Conservation (phyloP, 2,797 vertebrate genomes). For the Melanotaenia maccullochi region DNA sequence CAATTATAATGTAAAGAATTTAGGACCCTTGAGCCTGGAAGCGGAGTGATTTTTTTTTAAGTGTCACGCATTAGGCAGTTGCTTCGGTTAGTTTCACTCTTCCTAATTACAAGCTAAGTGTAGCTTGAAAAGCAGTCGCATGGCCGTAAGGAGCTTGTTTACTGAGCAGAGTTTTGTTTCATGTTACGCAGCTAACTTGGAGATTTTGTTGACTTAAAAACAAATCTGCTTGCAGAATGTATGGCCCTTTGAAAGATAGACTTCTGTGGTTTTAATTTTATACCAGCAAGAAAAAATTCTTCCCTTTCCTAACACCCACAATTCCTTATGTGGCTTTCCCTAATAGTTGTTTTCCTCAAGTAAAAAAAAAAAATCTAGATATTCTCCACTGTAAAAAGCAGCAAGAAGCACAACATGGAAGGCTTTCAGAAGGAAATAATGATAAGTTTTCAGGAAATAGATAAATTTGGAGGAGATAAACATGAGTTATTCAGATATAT, state of each 20-base stretch:
- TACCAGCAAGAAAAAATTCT: background rate
- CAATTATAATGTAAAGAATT: background rate
- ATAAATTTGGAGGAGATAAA: background rate
- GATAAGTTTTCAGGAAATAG: too few species aligned
- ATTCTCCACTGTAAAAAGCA: too few species aligned
- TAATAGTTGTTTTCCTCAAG: too few species aligned
- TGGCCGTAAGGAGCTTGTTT: slow-evolving; percentile 61
- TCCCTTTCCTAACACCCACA: background rate
- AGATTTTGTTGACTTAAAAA: slow-evolving; percentile 47
- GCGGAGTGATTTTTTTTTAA: background rate
- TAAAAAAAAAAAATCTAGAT: too few species aligned
- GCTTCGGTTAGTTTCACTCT: slow-evolving; percentile 10
- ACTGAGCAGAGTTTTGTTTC: slow-evolving; percentile 39
- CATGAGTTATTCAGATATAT: background rate
- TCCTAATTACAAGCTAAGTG: slow-evolving; percentile 33
- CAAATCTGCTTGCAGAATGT: slow-evolving; percentile 42
- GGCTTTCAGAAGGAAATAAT: too few species aligned
- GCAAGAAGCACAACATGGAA: too few species aligned
- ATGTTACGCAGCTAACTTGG: slow-evolving; percentile 43
- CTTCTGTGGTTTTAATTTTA: background rate
- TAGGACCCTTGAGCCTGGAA: background rate
- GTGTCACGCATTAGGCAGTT: background rate
- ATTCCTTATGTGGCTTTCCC: background rate
- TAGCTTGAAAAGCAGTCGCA: slow-evolving; percentile 37
- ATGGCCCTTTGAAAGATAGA: background rate